phyloP scores from a whole-genome alignment of 2,888 invertebrate species.

The Cyclophora punctaria region DNA sequence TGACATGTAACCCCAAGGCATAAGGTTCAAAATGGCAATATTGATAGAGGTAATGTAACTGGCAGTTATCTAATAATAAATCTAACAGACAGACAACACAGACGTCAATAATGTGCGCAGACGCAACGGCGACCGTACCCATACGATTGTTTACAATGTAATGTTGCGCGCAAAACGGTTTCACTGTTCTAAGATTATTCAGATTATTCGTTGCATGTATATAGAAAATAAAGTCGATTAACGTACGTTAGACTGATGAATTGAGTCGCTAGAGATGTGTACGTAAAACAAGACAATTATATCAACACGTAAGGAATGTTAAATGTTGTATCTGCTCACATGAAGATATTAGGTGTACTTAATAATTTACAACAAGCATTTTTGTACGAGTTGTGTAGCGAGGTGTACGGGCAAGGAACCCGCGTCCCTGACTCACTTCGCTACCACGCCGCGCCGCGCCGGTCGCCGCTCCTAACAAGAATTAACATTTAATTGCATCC shows the following conservation, averaged over 20 bases:
- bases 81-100: slow-evolving; percentile 18
- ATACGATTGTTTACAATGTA: slow-evolving; percentile 11
- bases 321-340: too few species aligned
- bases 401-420: slow-evolving; percentile 14
- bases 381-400: too few species aligned
- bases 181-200: not conserved
- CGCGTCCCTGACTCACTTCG: slow-evolving; percentile 46
- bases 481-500: slow-evolving; percentile 49
- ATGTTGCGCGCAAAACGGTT: slow-evolving; percentile 2
- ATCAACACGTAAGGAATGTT: too few species aligned
- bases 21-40: not conserved
- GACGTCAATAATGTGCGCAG: slow-evolving; percentile 15
- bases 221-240: too few species aligned
- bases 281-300: too few species aligned
- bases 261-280: too few species aligned
- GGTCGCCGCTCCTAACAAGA: slow-evolving; percentile 26
- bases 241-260: too few species aligned
- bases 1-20: too few species aligned
- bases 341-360: too few species aligned
- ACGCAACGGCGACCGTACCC: slow-evolving; percentile 20
- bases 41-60: slow-evolving; percentile 4
- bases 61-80: slow-evolving; percentile 21
- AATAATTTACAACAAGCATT: too few species aligned
- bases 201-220: too few species aligned
- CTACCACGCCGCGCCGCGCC: slow-evolving; percentile 15